These are phyloP conservation scores for Myiothlypis coronata DNA, from an alignment of 2,797 vertebrate species.

Conservation along the genomic window DNA sequence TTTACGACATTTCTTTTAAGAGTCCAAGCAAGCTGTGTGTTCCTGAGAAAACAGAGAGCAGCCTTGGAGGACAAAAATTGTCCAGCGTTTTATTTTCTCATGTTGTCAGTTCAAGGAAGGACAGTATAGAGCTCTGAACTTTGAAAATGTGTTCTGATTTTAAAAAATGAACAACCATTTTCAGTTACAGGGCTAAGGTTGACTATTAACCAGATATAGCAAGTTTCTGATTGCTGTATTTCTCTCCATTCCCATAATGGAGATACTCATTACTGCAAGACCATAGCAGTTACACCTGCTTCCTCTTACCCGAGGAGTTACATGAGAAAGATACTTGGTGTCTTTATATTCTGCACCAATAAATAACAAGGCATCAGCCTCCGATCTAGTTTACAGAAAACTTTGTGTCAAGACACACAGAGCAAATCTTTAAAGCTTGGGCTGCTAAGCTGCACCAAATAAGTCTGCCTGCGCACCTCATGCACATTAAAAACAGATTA, in stretches of 20 bases:
- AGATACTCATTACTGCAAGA: not conserved
- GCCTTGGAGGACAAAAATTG: not conserved
- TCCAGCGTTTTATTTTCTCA: not conserved
- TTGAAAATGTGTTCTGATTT: not conserved
- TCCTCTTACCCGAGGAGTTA: not conserved
- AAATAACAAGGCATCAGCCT: not conserved
- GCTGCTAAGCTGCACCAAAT: not conserved
- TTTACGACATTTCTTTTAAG: rapidly evolving
- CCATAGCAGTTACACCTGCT: not conserved
- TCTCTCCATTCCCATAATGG: not conserved
- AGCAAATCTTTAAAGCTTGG: not conserved
- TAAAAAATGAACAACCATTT: not conserved
- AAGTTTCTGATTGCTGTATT: not conserved
- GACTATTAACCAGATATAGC: not conserved
- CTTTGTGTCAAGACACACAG: not conserved
- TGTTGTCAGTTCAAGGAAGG: not conserved
- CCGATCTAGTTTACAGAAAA: not conserved
- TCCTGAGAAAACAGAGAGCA: not conserved
- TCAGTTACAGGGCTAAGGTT: not conserved
- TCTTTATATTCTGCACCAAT: not conserved
- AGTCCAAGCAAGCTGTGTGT: not conserved
- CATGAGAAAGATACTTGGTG: rapidly evolving
- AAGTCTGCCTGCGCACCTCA: not conserved
- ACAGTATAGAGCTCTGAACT: not conserved
- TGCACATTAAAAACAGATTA: not conserved